Evolutionary conservation across 2,888 invertebrate genomes (phyloP).

Genomic region (Calameuta pallipes): DNA sequence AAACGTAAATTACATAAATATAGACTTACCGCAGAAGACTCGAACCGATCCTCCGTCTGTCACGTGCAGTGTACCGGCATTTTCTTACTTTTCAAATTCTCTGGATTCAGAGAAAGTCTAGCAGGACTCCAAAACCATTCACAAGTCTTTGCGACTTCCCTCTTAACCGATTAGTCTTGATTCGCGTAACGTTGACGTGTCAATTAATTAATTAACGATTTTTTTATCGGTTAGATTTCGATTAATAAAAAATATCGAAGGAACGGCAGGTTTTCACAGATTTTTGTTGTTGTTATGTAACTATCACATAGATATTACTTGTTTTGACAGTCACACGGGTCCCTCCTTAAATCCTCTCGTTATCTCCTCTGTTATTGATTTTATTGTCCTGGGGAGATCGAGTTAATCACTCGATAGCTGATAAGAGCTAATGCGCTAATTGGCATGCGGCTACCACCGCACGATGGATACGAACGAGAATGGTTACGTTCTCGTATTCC

Average conservation of each 20-base stretch:
- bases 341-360: slow-evolving; percentile 2
- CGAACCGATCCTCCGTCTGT: slow-evolving; percentile 53
- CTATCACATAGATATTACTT: not conserved
- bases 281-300: not conserved
- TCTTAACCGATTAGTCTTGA: not conserved
- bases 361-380: slow-evolving; percentile 26
- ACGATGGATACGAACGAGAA: slow-evolving; percentile 6
- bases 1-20: not conserved
- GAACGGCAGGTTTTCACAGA: not conserved
- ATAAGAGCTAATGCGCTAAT: slow-evolving; percentile 49
- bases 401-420: slow-evolving; percentile 13
- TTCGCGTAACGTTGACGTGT: not conserved
- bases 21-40: slow-evolving; percentile 44
- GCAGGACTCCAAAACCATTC: not conserved
- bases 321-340: not conserved
- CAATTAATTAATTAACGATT: not conserved
- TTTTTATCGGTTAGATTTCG: not conserved
- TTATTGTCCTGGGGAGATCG: slow-evolving; percentile 37
- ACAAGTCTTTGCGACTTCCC: not conserved
- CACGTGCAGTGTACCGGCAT: slow-evolving; percentile 52
- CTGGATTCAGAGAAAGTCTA: not conserved
- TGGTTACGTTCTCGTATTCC: slow-evolving; percentile 11
- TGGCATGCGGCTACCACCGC: slow-evolving; percentile 38
- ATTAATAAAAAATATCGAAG: not conserved
- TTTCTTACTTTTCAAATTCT: slow-evolving; percentile 27